Conservation (phyloP, 2,888 invertebrate species). For the Drosophila emarginata region DNA sequence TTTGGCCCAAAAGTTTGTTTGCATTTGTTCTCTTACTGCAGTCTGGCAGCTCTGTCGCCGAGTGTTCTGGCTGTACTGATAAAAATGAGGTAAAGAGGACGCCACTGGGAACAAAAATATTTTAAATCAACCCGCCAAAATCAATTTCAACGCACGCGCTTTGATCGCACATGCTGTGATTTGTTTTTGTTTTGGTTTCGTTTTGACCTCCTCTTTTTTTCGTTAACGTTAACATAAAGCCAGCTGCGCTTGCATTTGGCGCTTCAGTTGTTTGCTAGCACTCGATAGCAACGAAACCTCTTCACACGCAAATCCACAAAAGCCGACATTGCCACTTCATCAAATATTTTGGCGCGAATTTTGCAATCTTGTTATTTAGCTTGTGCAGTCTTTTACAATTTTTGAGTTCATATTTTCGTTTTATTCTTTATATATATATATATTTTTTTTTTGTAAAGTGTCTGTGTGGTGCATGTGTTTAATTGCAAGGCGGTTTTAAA, state of each 20-base stretch:
- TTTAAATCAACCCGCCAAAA: neutral
- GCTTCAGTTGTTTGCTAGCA: constrained; percentile 61
- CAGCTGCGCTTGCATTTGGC: constrained; percentile 25
- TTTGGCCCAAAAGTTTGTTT: neutral
- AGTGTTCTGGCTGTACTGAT: neutral
- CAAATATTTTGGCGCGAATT: constrained; percentile 63
- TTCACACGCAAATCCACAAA: constrained; percentile 9
- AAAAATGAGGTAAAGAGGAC: neutral
- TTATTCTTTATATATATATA: neutral
- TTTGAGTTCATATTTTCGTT: constrained; percentile 4
- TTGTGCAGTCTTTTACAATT: neutral
- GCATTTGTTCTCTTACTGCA: neutral
- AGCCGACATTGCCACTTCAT: neutral
- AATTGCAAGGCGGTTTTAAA: constrained; percentile 52
- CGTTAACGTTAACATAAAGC: constrained; percentile 15
- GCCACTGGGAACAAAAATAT: neutral
- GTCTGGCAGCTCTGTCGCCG: neutral
- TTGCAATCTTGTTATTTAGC: neutral
- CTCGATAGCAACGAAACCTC: constrained; percentile 44
- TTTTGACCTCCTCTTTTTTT: neutral
- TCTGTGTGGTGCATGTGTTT: constrained; percentile 19
- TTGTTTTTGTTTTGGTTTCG: constrained; percentile 14
- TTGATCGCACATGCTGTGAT: constrained; percentile 4
- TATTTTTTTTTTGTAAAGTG: constrained; percentile 20
- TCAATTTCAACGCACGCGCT: neutral